Evolutionary conservation across 2,113 vertebrate species (phyloP), one percentile per base, ranked within the genome.

Genomic region (Isurus oxyrinchus): DNA sequence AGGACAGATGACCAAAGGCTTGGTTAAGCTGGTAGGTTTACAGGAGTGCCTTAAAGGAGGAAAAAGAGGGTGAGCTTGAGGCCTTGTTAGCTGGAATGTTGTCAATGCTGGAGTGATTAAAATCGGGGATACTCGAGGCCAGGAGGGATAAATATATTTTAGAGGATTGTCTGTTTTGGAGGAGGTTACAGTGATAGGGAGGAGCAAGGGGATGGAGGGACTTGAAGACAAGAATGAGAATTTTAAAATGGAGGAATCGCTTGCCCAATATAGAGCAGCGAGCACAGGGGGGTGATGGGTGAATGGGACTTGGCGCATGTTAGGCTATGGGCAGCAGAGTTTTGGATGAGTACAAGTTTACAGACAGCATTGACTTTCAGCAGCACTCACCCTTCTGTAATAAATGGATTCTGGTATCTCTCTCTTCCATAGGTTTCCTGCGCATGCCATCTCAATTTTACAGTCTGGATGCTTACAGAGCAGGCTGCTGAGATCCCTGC

Each of bases 401-500:
- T 84, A 0, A 61, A 23, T 53, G 16, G 21, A 79, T 96, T 96
- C 27, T 55, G 61, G 63, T 25, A 1, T 40, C 21, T 0, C 0
- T 35, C 40, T 72, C 19, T 84, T 63, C 25, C 95, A 61, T 97
- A 99, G 99, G 97, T 99, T 99, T 97, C 99, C 99, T 0, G 98
- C 97, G 1, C 97, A 84, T 0, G 98, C 97, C 0, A 97, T 99
- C 97, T 98, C 97, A 11, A 97, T 97, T 1, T 98, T 99, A 16
- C 96, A 2, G 76, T 99, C 99, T 0, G 98, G 98, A 90, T 98
- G 99, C 72, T 97, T 99, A 96, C 97, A 98, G 97, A 98, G 96
- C 96, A 97, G 98, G 97, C 98, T 99, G 96, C 97, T 99, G 59
- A 97, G 91, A 90, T 99, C 99, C 0, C 97, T 99, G 55, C 98